A percentile compares a stretch with the other conserved stretches of the same genome.
Conservation (phyloP, 2,113 vertebrate species). For the Scomber japonicus region DNA sequence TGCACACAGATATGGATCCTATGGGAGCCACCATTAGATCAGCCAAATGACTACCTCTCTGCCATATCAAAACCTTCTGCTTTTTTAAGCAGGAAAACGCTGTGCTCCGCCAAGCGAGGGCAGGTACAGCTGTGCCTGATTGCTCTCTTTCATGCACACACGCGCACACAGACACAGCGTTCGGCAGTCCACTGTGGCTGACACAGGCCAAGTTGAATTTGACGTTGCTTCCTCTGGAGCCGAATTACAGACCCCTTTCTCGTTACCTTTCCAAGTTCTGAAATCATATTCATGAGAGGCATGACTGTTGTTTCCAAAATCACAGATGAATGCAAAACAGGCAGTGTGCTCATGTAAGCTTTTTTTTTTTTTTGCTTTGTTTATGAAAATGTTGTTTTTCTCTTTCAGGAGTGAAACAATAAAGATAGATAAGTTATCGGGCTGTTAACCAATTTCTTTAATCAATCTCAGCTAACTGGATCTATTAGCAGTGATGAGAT, state of each 20-base stretch:
- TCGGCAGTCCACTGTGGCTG: constrained; percentile 18
- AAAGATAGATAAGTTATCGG: constrained; percentile 16
- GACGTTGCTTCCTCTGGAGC: constrained; percentile 11
- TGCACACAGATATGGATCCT: constrained; percentile 75
- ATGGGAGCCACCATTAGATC: constrained; percentile 76
- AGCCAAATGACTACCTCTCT: constrained; percentile 76
- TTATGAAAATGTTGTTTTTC: constrained; percentile 4
- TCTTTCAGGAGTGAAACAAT: constrained; percentile 4
- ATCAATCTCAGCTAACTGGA: constrained; percentile 52
- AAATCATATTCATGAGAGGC: constrained; percentile 35
- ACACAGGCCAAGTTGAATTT: background rate
- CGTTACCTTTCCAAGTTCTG: constrained; percentile 4
- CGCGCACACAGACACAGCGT: constrained; percentile 14
- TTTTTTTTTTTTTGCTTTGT: background rate
- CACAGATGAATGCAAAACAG: constrained; percentile 9
- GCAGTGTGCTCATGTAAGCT: background rate
- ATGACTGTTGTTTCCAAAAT: constrained; percentile 22
- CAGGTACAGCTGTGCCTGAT: constrained; percentile 75
- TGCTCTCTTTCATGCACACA: constrained; percentile 53
- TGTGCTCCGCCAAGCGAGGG: constrained; percentile 71
- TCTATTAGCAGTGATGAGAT: constrained; percentile 56
- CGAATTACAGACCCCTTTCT: constrained; percentile 20
- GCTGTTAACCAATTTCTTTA: constrained; percentile 36
- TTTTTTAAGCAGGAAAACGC: constrained; percentile 72
- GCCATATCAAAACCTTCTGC: constrained; percentile 79